Conservation (phyloP, 2,797 vertebrate species). For the Prunella strophiata region DNA sequence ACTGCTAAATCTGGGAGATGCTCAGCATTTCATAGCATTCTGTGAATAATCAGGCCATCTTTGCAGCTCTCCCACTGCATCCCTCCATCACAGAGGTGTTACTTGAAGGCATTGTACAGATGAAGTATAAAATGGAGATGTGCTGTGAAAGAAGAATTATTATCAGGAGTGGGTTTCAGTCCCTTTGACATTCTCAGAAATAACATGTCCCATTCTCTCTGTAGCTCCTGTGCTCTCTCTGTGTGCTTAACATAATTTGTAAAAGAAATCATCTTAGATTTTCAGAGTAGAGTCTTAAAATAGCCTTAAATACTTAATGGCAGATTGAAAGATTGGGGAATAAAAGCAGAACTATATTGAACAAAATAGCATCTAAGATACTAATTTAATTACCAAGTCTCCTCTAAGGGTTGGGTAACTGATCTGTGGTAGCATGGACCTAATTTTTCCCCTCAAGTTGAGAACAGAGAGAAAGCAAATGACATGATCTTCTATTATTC, state of each 20-base stretch:
- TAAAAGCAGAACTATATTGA: constrained; percentile 36
- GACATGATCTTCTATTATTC: constrained; percentile 20
- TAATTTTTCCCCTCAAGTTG: constrained; percentile 26
- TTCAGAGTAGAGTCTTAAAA: constrained; percentile 51
- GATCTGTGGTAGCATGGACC: constrained; percentile 5
- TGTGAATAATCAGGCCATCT: neutral
- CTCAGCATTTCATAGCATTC: neutral
- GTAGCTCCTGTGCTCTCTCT: neutral
- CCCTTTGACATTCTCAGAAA: neutral
- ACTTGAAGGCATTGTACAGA: neutral
- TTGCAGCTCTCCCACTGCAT: neutral
- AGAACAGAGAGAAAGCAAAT: constrained; percentile 18
- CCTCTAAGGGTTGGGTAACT: constrained; percentile 7
- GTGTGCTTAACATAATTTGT: neutral
- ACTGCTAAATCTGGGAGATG: neutral
- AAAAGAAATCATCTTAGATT: constrained; percentile 20
- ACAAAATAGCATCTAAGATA: constrained; percentile 37
- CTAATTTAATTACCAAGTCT: constrained; percentile 58
- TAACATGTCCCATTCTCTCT: neutral
- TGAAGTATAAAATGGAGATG: neutral
- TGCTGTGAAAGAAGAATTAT: neutral
- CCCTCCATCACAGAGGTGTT: neutral
- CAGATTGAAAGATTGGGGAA: constrained; percentile 53
- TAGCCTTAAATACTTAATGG: constrained; percentile 51
- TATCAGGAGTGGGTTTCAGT: neutral